A percentile compares a stretch with the other conserved stretches of the same genome.
Conservation (phyloP, 2,888 invertebrate genomes). For the Pogonocherus hispidulus region DNA sequence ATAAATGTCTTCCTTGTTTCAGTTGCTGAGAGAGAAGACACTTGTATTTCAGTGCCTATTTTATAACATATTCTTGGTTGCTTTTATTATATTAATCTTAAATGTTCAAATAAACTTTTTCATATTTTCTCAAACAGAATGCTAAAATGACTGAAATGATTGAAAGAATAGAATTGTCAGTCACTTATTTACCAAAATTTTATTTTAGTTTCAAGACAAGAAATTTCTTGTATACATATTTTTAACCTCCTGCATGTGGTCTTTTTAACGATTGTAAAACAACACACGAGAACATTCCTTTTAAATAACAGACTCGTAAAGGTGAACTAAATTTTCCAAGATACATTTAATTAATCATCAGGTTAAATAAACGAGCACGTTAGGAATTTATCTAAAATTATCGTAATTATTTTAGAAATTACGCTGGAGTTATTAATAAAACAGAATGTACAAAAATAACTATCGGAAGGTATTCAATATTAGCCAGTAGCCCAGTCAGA, state of each 20-base stretch:
- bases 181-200: no score
- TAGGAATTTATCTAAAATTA: conserved; percentile 18
- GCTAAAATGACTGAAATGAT: no score
- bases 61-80: no score
- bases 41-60: no score
- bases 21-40: no score
- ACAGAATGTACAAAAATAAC: conserved; percentile 27
- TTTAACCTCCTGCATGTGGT: not conserved
- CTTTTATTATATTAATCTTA: no score
- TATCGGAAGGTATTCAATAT: conserved; percentile 23
- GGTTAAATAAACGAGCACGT: conserved; percentile 9
- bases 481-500: not conserved
- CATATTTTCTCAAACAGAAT: no score
- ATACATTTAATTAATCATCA: conserved; percentile 20
- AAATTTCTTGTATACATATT: no score
- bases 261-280: not conserved
- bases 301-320: conserved; percentile 16
- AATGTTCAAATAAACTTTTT: no score
- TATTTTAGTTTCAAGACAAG: no score
- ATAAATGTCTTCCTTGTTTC: no score
- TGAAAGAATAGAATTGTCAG: no score
- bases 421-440: conserved; percentile 27
- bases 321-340: conserved; percentile 23
- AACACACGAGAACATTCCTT: not conserved
- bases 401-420: conserved; percentile 32